Evolutionary conservation across 2,113 vertebrate genomes (phyloP).

Genomic region (Oenanthe oenanthe): DNA sequence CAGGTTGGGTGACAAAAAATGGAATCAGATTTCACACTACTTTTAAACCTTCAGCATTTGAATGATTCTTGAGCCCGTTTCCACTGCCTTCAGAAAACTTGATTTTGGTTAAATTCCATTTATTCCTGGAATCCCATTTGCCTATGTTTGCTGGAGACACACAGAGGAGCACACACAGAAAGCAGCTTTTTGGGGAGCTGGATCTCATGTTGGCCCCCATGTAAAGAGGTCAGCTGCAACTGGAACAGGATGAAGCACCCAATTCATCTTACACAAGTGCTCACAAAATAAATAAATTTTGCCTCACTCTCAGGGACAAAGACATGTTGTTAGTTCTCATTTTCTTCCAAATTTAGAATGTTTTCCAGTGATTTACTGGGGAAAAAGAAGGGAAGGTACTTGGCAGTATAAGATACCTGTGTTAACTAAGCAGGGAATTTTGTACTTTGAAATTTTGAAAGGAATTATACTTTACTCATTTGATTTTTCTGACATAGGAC

Average conservation of each 20-base stretch:
- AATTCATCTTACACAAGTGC: neutral
- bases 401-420: neutral
- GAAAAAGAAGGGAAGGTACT: neutral
- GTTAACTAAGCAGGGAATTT: neutral
- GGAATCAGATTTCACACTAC: neutral
- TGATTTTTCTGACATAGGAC: neutral
- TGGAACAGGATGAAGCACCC: neutral
- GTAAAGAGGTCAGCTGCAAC: neutral
- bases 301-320: neutral
- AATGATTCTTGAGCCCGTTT: neutral
- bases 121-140: neutral
- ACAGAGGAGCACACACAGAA: accelerated
- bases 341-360: neutral
- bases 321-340: neutral
- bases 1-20: neutral
- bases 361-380: neutral
- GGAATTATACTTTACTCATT: neutral
- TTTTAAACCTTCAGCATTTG: neutral
- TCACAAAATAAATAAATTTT: neutral
- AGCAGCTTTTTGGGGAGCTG: neutral
- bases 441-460: neutral
- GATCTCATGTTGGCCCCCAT: neutral
- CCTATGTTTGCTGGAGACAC: neutral
- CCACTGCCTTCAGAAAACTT: neutral
- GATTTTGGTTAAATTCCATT: neutral